Evolutionary conservation across 1,140 invertebrate species (phyloP).

Genomic region (Papilio polyxenes): DNA sequence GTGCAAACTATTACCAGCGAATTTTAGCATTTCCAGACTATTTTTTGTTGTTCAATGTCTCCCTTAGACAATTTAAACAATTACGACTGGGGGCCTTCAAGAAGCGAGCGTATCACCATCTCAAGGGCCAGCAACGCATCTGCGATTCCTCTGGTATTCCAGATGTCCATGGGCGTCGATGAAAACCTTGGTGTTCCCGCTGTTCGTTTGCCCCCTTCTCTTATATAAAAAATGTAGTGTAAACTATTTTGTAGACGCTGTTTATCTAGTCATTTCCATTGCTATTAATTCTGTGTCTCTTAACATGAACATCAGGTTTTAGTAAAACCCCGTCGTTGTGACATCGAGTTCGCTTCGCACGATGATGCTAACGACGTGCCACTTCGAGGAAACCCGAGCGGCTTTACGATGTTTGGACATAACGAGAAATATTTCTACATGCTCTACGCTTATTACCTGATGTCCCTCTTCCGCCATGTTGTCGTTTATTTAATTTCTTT

Average conservation of each 20-base stretch:
- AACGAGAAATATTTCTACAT: constrained; percentile 38
- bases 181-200: too few relatives aligned
- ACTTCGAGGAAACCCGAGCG: constrained; percentile 57
- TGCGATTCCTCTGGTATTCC: too few relatives aligned
- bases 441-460: neutral
- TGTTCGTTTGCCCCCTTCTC: too few relatives aligned
- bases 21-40: too few relatives aligned
- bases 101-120: too few relatives aligned
- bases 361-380: constrained; percentile 53
- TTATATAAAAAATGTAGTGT: too few relatives aligned
- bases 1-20: too few relatives aligned
- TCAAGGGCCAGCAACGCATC: too few relatives aligned
- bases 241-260: neutral
- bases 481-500: neutral
- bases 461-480: neutral
- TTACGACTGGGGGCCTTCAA: too few relatives aligned
- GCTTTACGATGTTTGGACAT: constrained; percentile 54
- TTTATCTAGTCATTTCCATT: neutral
- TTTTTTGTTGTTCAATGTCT: too few relatives aligned
- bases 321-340: constrained; percentile 43
- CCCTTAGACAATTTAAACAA: too few relatives aligned
- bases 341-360: constrained; percentile 47
- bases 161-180: too few relatives aligned
- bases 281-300: neutral
- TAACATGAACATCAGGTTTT: constrained; percentile 41